These are phyloP conservation scores for Halcyon smyrnensis DNA, from an alignment of 2,797 vertebrate genomes.

Conservation along the genomic window DNA sequence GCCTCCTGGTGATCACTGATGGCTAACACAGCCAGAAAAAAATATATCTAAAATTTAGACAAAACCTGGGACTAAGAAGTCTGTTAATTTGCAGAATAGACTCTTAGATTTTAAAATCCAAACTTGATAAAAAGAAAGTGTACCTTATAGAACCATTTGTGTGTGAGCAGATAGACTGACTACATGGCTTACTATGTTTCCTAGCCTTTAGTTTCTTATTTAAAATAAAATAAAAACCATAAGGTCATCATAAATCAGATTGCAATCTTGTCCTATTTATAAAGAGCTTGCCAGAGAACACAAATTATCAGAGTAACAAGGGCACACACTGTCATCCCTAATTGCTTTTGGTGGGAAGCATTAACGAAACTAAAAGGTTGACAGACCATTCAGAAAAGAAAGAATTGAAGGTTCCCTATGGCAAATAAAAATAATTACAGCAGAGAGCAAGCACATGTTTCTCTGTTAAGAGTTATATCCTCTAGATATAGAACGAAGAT, in stretches of 20 bases:
- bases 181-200: not conserved
- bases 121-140: not conserved
- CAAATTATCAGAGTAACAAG: conserved; percentile 46
- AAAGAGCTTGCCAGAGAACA: conserved; percentile 39
- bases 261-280: not conserved
- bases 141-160: not conserved
- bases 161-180: not conserved
- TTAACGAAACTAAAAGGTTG: conserved; percentile 44
- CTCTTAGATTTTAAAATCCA: not conserved
- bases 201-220: conserved; percentile 5
- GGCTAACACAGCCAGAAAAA: not conserved
- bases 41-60: not conserved
- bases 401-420: not conserved
- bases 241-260: conserved; percentile 26
- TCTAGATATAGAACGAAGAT: not conserved
- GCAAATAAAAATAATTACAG: conserved; percentile 48
- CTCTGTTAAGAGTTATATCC: not conserved
- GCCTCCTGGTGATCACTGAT: not conserved
- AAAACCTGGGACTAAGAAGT: not conserved
- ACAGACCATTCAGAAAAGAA: conserved; percentile 22
- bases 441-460: not conserved
- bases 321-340: conserved; percentile 38
- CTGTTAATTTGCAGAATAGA: not conserved
- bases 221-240: conserved; percentile 2
- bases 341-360: conserved; percentile 43